Percentiles rank a stretch among this genome's conserved stretches.
Evolutionary conservation across 2,113 vertebrate species (phyloP).

Genomic region (Podarcis raffonei): DNA sequence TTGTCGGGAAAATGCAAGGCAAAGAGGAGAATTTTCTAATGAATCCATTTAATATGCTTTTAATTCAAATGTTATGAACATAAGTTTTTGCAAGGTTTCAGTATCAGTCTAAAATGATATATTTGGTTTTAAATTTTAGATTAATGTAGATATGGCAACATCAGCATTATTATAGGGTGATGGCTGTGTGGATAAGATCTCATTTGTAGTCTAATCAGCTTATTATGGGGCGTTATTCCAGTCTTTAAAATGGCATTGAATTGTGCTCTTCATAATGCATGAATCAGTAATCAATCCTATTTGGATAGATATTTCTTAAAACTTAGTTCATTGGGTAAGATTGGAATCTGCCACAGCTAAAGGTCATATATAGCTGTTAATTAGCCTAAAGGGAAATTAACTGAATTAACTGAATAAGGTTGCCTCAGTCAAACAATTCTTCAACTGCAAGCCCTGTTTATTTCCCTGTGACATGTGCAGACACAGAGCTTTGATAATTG

Average conservation of each 20-base stretch:
- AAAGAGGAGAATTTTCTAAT: constrained; percentile 73
- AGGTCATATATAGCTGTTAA: constrained; percentile 86
- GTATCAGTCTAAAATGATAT: constrained; percentile 61
- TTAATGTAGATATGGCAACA: constrained; percentile 23
- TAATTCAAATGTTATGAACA: constrained; percentile 76
- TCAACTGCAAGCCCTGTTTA: not conserved
- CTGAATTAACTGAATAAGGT: constrained; percentile 81
- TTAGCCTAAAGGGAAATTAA: constrained; percentile 91
- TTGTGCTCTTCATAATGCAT: constrained; percentile 46
- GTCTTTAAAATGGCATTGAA: constrained; percentile 39
- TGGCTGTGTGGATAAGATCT: constrained; percentile 23
- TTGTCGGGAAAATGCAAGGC: constrained; percentile 60
- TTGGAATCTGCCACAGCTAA: constrained; percentile 80
- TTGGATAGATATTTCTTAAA: constrained; percentile 78
- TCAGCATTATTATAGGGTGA: constrained; percentile 20
- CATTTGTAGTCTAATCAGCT: constrained; percentile 39
- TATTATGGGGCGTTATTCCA: constrained; percentile 22
- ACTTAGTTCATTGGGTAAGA: constrained; percentile 84
- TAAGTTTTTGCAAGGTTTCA: constrained; percentile 66
- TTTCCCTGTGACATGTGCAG: not conserved
- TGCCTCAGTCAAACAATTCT: not conserved
- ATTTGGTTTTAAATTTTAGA: constrained; percentile 17
- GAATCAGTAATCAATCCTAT: constrained; percentile 79
- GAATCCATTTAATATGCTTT: constrained; percentile 73
- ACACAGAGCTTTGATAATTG: not conserved